Evolutionary conservation across 1,140 invertebrate species (phyloP).

Genomic region (Oryzaephilus surinamensis): DNA sequence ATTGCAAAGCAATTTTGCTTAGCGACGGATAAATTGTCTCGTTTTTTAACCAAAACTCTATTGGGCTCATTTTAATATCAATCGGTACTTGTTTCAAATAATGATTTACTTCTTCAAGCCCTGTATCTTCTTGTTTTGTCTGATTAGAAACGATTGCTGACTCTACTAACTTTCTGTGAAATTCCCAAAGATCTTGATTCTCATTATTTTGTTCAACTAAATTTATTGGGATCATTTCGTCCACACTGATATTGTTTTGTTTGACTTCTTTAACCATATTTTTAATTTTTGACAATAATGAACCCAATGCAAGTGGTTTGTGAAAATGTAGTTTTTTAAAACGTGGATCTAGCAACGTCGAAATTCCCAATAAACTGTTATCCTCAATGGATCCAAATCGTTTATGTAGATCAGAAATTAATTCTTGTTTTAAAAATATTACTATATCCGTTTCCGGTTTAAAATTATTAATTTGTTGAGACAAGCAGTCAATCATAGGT

Average conservation of each 20-base stretch:
- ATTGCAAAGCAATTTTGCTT: constrained; percentile 2
- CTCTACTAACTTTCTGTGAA: too few species aligned
- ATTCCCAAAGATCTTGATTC: too few species aligned
- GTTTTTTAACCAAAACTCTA: constrained; percentile 4
- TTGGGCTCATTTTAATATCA: too few species aligned
- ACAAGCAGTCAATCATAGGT: constrained; percentile 5
- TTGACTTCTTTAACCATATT: not conserved
- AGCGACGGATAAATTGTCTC: constrained; percentile 2
- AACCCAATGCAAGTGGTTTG: not conserved
- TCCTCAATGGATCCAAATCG: constrained; percentile 1
- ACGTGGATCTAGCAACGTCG: constrained; percentile 9
- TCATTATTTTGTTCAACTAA: too few species aligned
- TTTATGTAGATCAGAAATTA: constrained; percentile 2
- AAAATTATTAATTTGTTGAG: constrained; percentile 1
- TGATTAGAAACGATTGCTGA: too few species aligned
- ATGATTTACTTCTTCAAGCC: too few species aligned
- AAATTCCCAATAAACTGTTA: constrained; percentile 2
- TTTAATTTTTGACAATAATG: constrained; percentile 2
- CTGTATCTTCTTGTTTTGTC: too few species aligned
- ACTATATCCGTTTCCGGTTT: not conserved
- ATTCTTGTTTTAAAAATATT: not conserved
- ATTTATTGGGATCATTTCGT: too few species aligned
- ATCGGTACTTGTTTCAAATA: too few species aligned
- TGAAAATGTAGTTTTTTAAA: constrained; percentile 11
- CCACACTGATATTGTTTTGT: not conserved